Percentiles rank a stretch among this genome's conserved stretches.
Conservation (phyloP, 2,113 vertebrate genomes). For the Garra rufa region DNA sequence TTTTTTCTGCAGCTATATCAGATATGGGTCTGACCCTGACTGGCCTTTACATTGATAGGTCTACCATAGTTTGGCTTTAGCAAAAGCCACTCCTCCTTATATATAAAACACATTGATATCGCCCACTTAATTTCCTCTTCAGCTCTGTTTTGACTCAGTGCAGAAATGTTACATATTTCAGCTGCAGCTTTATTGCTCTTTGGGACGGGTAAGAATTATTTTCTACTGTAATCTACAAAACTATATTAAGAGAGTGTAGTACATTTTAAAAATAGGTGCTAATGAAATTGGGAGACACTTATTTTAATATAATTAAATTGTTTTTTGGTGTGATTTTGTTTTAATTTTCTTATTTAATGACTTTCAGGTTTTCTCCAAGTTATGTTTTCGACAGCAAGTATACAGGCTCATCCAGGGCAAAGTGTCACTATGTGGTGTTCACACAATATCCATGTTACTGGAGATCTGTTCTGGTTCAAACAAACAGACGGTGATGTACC, state of each 20-base stretch:
- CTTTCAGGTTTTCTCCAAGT: constrained; percentile 29
- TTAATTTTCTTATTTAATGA: neutral
- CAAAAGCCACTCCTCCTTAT: constrained; percentile 31
- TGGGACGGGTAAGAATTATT: neutral
- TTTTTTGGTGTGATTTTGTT: neutral
- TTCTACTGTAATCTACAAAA: neutral
- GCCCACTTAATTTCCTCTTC: constrained; percentile 18
- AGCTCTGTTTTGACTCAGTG: neutral
- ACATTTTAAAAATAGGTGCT: too few relatives aligned
- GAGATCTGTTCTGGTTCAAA: neutral
- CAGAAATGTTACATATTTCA: constrained; percentile 28
- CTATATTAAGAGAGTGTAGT: too few relatives aligned
- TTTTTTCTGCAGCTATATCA: neutral
- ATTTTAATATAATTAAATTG: neutral
- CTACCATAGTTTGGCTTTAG: neutral
- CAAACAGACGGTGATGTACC: neutral
- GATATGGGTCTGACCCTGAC: neutral
- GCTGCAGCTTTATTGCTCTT: neutral
- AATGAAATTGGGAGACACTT: too few relatives aligned
- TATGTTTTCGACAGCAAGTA: neutral
- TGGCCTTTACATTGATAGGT: neutral
- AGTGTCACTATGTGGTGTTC: neutral
- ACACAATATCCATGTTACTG: neutral
- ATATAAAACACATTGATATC: constrained; percentile 23
- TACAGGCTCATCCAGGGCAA: neutral